Conservation (phyloP, 2,797 vertebrate species). For the Oceanodroma leucorhoa region DNA sequence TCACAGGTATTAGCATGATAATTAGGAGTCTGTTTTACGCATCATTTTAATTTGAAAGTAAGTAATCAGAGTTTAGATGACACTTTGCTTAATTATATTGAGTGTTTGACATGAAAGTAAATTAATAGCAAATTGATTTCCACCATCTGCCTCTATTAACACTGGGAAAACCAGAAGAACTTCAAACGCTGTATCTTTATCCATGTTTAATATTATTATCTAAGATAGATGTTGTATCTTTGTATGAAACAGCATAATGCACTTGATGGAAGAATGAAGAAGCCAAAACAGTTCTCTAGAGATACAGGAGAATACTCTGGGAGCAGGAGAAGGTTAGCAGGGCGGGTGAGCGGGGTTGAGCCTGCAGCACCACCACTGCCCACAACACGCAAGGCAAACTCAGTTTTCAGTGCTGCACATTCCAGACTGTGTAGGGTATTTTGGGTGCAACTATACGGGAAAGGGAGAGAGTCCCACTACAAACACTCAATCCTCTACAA, state of each 20-base stretch:
- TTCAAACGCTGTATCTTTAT: neutral
- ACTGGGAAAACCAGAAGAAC: neutral
- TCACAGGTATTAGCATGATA: constrained; percentile 54
- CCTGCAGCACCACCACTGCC: neutral
- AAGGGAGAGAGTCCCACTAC: neutral
- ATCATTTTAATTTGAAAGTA: constrained; percentile 42
- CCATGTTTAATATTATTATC: neutral
- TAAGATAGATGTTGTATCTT: neutral
- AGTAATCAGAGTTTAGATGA: constrained; percentile 53
- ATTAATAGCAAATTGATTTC: constrained; percentile 51
- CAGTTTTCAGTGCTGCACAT: rapidly evolving
- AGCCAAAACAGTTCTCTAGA: neutral
- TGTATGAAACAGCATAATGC: neutral
- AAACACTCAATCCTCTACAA: neutral
- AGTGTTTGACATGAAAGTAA: constrained; percentile 52
- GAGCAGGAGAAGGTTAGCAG: neutral
- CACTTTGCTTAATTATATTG: constrained; percentile 51
- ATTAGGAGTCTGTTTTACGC: constrained; percentile 33
- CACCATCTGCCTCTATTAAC: constrained; percentile 16
- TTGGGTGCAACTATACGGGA: neutral
- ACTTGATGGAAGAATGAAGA: neutral
- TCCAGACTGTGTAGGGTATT: neutral
- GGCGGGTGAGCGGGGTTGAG: neutral
- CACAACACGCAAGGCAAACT: rapidly evolving
- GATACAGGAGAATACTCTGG: neutral